Conservation (phyloP, 2,113 vertebrate genomes). For the Prolemur simus region DNA sequence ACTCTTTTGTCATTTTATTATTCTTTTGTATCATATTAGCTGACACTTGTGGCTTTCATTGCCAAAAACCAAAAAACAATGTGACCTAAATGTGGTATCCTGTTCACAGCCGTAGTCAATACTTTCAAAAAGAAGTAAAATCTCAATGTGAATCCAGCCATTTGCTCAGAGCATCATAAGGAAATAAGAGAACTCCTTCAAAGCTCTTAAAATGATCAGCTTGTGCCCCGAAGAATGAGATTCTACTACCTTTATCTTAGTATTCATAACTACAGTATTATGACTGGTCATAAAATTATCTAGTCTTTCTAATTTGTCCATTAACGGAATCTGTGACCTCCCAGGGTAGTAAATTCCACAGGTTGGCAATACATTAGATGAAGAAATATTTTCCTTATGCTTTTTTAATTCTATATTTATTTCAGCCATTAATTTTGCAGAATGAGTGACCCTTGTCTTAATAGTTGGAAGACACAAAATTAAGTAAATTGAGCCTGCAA, state of each 20-base stretch:
- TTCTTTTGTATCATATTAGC: neutral
- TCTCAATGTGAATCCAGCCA: neutral
- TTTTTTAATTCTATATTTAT: constrained; percentile 52
- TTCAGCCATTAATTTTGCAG: constrained; percentile 56
- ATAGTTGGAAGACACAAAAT: constrained; percentile 57
- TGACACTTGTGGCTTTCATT: neutral
- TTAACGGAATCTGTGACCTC: constrained; percentile 10
- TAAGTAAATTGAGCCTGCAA: constrained; percentile 60
- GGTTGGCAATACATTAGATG: neutral
- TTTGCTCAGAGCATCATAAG: neutral
- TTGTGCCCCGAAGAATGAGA: neutral
- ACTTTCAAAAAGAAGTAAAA: constrained; percentile 25
- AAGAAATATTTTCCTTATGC: constrained; percentile 58
- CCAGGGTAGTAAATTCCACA: constrained; percentile 22
- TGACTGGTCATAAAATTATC: constrained; percentile 41
- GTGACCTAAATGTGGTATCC: neutral
- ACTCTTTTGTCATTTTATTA: neutral
- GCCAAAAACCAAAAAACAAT: neutral
- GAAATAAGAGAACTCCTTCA: neutral
- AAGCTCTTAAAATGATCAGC: neutral
- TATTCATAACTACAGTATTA: neutral
- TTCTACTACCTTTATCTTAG: constrained; percentile 46
- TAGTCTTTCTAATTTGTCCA: constrained; percentile 41
- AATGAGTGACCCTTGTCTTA: constrained; percentile 60
- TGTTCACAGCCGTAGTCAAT: neutral